These are phyloP conservation scores for Deroptyus accipitrinus DNA, from an alignment of 2,113 vertebrate genomes.

Conservation along the genomic window DNA sequence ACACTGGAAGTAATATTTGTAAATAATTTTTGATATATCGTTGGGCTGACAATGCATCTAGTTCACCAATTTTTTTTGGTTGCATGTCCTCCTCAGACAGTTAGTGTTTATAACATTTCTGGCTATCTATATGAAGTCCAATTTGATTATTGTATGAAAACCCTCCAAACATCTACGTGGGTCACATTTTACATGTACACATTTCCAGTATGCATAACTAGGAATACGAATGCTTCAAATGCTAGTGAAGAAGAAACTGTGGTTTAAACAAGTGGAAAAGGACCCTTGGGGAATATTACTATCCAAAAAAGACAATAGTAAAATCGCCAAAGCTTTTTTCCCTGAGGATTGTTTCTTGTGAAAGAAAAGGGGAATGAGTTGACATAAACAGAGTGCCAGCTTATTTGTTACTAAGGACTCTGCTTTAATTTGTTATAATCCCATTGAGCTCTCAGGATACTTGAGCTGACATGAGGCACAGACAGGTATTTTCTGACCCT, in stretches of 20 bases:
- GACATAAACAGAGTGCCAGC: background rate
- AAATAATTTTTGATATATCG: slow-evolving; percentile 17
- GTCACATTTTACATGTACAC: background rate
- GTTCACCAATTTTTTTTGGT: background rate
- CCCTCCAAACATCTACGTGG: background rate
- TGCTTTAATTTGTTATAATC: background rate
- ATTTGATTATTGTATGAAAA: background rate
- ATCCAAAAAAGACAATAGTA: background rate
- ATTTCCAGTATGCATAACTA: background rate
- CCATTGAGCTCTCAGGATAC: background rate
- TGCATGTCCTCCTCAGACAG: background rate
- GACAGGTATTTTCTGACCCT: no score
- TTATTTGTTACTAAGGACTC: background rate
- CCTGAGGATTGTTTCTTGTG: background rate
- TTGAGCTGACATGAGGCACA: background rate
- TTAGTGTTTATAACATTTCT: background rate
- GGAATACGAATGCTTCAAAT: background rate
- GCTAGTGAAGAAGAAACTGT: background rate
- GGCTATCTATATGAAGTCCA: background rate
- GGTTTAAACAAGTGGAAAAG: background rate
- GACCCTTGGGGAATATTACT: background rate
- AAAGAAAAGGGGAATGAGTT: background rate
- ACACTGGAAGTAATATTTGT: slow-evolving; percentile 15
- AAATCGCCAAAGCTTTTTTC: background rate
- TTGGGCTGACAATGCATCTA: background rate